These are phyloP conservation scores for Epicauta chinensis DNA, from an alignment of 1,140 invertebrate genomes.

Conservation along the genomic window DNA sequence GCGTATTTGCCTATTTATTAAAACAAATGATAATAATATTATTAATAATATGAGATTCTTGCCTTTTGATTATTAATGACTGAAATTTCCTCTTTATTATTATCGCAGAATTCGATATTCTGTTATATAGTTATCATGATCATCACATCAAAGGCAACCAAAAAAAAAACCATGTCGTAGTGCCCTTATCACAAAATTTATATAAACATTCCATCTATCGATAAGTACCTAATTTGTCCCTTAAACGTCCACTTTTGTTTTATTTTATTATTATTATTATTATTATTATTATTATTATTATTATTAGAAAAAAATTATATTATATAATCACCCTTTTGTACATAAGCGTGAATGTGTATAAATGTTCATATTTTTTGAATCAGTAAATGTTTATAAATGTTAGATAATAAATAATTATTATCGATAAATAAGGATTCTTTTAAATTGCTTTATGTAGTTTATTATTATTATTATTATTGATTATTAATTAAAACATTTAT, in stretches of 20 bases:
- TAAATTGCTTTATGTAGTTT: constrained; percentile 13
- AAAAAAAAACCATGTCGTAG: constrained; percentile 10
- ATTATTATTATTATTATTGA: constrained; percentile 5
- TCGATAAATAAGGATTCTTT: constrained; percentile 1
- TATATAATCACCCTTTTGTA: constrained; percentile 5
- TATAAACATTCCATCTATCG: neutral
- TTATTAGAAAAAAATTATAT: too few species aligned
- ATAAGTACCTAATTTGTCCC: neutral
- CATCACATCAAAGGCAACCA: neutral
- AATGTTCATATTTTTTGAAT: constrained; percentile 30
- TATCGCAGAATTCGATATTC: neutral
- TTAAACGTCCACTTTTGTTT: too few species aligned
- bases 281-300: too few species aligned
- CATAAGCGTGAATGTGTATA: constrained; percentile 28
- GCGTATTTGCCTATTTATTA: too few species aligned
- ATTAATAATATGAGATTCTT: too few species aligned
- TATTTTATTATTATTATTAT: neutral
- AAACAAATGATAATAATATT: too few species aligned
- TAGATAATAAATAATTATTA: constrained; percentile 18
- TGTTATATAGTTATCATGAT: neutral
- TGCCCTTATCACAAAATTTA: constrained; percentile 3
- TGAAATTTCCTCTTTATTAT: neutral
- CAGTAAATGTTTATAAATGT: constrained; percentile 30
- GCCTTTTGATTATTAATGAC: neutral
- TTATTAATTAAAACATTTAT: too few species aligned